A percentile compares a stretch with the other conserved stretches of the same genome.
phyloP scores from a whole-genome alignment of 2,113 vertebrate species.

The Sinocyclocheilus anophthalmus region DNA sequence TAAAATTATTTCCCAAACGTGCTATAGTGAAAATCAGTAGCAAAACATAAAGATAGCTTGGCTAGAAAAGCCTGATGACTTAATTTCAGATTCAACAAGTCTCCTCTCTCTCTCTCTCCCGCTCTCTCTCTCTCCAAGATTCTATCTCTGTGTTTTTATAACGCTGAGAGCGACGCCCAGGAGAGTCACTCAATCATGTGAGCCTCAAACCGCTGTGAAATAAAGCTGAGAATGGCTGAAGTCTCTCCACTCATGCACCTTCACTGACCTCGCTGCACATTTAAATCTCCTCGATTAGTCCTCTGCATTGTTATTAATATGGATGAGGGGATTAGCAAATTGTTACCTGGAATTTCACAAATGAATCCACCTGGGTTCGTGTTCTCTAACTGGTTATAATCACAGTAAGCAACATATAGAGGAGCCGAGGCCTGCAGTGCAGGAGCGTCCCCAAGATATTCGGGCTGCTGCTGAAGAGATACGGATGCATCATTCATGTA shows the following conservation, averaged over 20 bases:
- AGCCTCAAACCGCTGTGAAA: background rate
- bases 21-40: background rate
- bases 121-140: background rate
- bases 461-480: slow-evolving; percentile 27
- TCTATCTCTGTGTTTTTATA: background rate
- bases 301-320: slow-evolving; percentile 27
- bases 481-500: slow-evolving; percentile 40
- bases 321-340: slow-evolving; percentile 34
- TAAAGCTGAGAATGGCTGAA: slow-evolving; percentile 1
- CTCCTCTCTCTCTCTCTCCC: background rate
- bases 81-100: slow-evolving; percentile 18
- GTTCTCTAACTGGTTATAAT: slow-evolving; percentile 20
- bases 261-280: background rate
- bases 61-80: background rate
- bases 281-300: slow-evolving; percentile 17
- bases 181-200: slow-evolving; percentile 6
- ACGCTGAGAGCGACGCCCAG: background rate
- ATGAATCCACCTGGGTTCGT: background rate
- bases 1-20: no score
- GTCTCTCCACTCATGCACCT: background rate
- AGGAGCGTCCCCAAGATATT: background rate
- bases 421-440: background rate
- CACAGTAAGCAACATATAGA: slow-evolving; percentile 25
- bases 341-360: slow-evolving; percentile 18
- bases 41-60: background rate